Evolutionary conservation across 2,113 vertebrate species (phyloP).

Genomic region (Catharus minimus): DNA sequence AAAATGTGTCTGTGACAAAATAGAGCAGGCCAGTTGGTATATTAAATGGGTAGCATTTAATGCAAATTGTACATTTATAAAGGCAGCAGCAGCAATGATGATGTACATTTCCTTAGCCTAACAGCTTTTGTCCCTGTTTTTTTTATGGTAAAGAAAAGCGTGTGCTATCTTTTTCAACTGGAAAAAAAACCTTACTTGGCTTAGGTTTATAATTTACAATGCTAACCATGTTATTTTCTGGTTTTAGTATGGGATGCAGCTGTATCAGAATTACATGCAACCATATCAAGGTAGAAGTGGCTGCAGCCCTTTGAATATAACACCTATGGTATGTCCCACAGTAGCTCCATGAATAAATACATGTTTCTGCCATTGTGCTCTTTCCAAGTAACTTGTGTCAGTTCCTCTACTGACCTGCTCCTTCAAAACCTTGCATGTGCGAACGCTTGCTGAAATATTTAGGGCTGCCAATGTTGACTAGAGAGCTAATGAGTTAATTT

Average conservation of each 20-base stretch:
- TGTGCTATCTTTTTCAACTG: not conserved
- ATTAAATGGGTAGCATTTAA: not conserved
- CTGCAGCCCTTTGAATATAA: slow-evolving; percentile 79
- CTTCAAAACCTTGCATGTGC: not conserved
- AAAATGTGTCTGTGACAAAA: not conserved
- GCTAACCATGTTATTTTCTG: slow-evolving; percentile 47
- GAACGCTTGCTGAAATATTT: not conserved
- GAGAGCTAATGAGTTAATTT: not conserved
- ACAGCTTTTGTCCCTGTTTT: not conserved
- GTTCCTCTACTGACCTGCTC: not conserved
- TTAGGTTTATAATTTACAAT: not conserved
- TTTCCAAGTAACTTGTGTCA: not conserved
- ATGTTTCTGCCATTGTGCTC: not conserved
- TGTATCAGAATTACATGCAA: slow-evolving; percentile 94
- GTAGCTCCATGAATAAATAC: not conserved
- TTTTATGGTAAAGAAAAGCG: not conserved
- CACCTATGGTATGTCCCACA: slow-evolving; percentile 86
- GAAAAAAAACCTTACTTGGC: not conserved
- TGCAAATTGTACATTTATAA: not conserved
- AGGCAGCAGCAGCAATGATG: not conserved
- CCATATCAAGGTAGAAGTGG: slow-evolving; percentile 85
- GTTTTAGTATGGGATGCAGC: slow-evolving; percentile 91
- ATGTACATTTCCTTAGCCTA: not conserved
- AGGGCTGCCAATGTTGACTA: not conserved
- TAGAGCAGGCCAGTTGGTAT: not conserved